Evolutionary conservation across 2,888 invertebrate species (phyloP).

Genomic region (Pollenia griseotomentosa): DNA sequence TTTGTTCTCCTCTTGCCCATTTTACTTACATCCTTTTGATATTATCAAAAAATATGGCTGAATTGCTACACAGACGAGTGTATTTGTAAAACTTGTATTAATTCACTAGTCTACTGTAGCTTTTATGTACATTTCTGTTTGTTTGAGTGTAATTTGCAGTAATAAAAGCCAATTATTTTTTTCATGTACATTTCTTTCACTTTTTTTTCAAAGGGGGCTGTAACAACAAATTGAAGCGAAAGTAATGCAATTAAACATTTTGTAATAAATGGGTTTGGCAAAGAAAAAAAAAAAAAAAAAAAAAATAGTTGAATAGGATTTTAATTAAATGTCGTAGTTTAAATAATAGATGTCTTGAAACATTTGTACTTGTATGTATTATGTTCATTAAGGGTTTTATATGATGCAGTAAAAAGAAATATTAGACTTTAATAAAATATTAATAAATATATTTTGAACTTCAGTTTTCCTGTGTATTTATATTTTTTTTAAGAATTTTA

Average conservation of each 20-base stretch:
- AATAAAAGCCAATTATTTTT: conserved; percentile 34
- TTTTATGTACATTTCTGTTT: conserved; percentile 32
- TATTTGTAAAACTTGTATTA: conserved; percentile 20
- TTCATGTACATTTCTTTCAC: background rate
- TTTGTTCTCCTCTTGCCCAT: background rate
- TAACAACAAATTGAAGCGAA: conserved; percentile 70
- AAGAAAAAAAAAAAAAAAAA: conserved; percentile 7
- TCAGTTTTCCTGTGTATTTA: no score
- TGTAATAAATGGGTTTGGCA: conserved; percentile 48
- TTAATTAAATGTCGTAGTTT: conserved; percentile 73
- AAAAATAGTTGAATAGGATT: conserved; percentile 62
- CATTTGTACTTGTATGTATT: conserved; percentile 4
- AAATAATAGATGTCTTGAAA: conserved; percentile 63
- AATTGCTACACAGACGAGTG: background rate
- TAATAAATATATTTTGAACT: no score
- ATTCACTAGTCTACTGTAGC: conserved; percentile 13
- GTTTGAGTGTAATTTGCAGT: conserved; percentile 42
- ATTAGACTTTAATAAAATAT: no score
- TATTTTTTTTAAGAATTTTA: no score
- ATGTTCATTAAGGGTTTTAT: background rate
- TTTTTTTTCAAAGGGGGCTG: conserved; percentile 25
- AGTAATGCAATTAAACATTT: conserved; percentile 72
- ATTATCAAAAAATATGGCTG: conserved; percentile 30
- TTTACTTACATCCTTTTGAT: conserved; percentile 1
- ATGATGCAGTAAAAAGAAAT: no score